Percentiles rank a stretch among this genome's conserved stretches.
phyloP scores from a whole-genome alignment of 2,888 invertebrate species.

The Tenodera sinensis region DNA sequence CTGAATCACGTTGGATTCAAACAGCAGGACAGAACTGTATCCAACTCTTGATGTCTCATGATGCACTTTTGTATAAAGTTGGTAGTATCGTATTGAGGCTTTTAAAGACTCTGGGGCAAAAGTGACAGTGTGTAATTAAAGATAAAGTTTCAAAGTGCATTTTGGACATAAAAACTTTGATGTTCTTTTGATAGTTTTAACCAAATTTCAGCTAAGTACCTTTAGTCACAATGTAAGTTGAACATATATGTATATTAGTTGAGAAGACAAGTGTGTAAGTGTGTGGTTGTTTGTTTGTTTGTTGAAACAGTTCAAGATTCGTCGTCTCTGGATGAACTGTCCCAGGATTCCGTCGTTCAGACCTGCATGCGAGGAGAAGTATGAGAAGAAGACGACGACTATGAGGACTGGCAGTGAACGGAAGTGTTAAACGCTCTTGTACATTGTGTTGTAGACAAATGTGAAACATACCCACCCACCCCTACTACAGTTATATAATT shows the following conservation, averaged over 20 bases:
- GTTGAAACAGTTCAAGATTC: conserved; percentile 54
- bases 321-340: conserved; percentile 76
- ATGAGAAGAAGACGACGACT: conserved; percentile 29
- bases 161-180: too few relatives aligned
- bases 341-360: conserved; percentile 79
- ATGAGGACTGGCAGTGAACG: background rate
- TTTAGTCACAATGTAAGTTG: background rate
- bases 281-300: conserved; percentile 19
- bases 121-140: too few relatives aligned
- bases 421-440: background rate
- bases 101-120: too few relatives aligned
- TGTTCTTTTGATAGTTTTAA: too few relatives aligned
- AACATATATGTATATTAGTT: background rate
- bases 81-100: too few relatives aligned
- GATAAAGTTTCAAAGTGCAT: too few relatives aligned
- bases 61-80: too few relatives aligned
- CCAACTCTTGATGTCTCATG: too few relatives aligned
- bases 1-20: too few relatives aligned
- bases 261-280: background rate
- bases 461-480: background rate
- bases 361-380: conserved; percentile 39
- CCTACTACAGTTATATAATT: background rate
- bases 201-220: too few relatives aligned
- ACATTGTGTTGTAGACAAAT: background rate
- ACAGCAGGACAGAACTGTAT: too few relatives aligned